Evolutionary conservation across 2,888 invertebrate genomes (phyloP).

Genomic region (Erynnis tages): DNA sequence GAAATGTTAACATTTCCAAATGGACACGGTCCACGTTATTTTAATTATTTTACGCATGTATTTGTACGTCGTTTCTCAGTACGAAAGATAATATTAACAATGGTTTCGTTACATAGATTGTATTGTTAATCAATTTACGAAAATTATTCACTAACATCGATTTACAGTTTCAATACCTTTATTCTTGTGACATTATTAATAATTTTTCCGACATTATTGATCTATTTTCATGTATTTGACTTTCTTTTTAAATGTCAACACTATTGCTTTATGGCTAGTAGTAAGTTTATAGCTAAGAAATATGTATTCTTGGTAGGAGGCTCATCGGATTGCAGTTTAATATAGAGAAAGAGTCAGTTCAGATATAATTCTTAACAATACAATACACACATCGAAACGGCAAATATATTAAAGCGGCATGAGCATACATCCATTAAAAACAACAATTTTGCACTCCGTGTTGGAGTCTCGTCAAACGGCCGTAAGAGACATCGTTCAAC

Average conservation of each 20-base stretch:
- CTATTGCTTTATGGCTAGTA: too few species aligned
- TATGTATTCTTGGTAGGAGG: not conserved
- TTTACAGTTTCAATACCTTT: too few species aligned
- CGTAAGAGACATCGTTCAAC: slow-evolving; percentile 9
- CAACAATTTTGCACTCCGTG: slow-evolving; percentile 23
- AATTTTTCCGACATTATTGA: too few species aligned
- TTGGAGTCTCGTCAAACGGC: slow-evolving; percentile 21
- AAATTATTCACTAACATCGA: too few species aligned
- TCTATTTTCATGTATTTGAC: too few species aligned
- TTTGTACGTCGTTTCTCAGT: slow-evolving; percentile 3
- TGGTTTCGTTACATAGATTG: slow-evolving; percentile 13
- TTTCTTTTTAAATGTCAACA: not conserved
- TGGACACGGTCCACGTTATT: not conserved
- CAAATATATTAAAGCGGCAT: not conserved
- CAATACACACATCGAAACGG: slow-evolving; percentile 2
- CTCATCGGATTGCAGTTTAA: too few species aligned
- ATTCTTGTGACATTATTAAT: too few species aligned
- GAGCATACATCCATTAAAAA: not conserved
- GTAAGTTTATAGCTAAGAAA: too few species aligned
- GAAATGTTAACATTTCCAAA: too few species aligned
- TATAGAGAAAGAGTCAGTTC: not conserved
- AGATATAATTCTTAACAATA: not conserved
- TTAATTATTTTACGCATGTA: not conserved
- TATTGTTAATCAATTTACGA: not conserved
- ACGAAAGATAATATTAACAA: not conserved